phyloP scores from a whole-genome alignment of 1,140 invertebrate genomes.

The Micrasema longulum region DNA sequence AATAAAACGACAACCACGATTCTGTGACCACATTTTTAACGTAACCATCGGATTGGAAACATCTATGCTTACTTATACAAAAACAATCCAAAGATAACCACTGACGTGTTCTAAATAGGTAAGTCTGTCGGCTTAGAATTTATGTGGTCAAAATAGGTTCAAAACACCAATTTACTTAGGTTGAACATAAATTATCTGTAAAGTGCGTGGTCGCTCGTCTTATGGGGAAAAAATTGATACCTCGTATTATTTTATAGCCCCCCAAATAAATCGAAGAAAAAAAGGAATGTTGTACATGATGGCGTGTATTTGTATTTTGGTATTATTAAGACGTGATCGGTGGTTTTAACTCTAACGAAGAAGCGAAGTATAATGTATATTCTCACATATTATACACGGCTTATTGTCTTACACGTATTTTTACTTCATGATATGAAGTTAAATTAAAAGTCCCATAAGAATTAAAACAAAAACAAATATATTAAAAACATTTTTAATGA shows the following conservation, averaged over 20 bases:
- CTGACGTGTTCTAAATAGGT: background rate
- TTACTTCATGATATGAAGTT: too few relatives aligned
- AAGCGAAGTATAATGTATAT: too few relatives aligned
- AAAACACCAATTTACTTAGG: slow-evolving; percentile 3
- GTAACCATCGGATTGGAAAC: background rate
- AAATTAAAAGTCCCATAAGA: too few relatives aligned
- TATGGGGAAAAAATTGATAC: too few relatives aligned
- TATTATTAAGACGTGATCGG: too few relatives aligned
- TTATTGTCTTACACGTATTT: too few relatives aligned
- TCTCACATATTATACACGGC: too few relatives aligned
- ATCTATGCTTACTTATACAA: slow-evolving; percentile 16
- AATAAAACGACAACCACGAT: background rate
- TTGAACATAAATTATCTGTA: background rate
- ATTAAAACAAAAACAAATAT: too few relatives aligned
- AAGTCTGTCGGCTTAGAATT: background rate
- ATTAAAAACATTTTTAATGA: too few relatives aligned
- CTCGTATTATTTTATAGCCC: background rate
- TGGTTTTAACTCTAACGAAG: too few relatives aligned
- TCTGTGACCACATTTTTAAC: slow-evolving; percentile 18
- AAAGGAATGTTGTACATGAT: background rate
- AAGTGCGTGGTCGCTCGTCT: too few relatives aligned
- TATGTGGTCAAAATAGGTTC: slow-evolving; percentile 3
- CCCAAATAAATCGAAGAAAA: slow-evolving; percentile 1
- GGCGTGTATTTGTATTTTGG: too few relatives aligned
- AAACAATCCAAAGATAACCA: background rate